Evolutionary conservation across 2,888 invertebrate species (phyloP), one percentile per base, ranked within the genome.

Genomic region (Drepana falcataria): DNA sequence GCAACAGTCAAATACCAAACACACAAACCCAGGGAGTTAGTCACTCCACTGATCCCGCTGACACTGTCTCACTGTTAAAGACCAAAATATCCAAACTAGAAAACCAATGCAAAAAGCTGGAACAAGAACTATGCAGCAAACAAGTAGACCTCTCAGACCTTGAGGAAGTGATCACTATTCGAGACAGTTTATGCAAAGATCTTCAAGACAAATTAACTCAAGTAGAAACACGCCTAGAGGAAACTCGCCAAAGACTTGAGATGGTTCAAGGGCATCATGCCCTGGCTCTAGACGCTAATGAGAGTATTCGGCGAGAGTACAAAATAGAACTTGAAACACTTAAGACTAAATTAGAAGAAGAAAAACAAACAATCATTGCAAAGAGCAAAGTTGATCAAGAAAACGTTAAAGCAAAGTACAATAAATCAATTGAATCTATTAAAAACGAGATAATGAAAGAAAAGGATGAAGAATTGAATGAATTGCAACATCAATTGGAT

Each of bases 221-320:
- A 58, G 74, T 77, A 53, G 89, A 89, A 73, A 73, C 68, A 52
- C 69, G 71, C 52, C 63, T 90, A 34, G 85, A 86, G 51, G 88
- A 91, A 76, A 83, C 85, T n/a, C 75, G 71, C 48, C 86, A 90
- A 66, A 79, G 89, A 57, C 75, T 91, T 47, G 90, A 91, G 75
- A 87, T 91, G 87, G 90, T 91, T 1, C 91, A 91, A 71, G 87
- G 89, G 1, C 91, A 91, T 63, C 91, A 91, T 77, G 83, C 85
- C 48, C 71, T 91, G 57, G 91, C 91, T 37, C 59, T 91, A 58
- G 90, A 91, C 69, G 91, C 91, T 3, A 91, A 91, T 73, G 91
- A 91, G 66, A 91, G 91, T 59, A 91, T 91, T 54, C 74, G 91
- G 61, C 76, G 87, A 47, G 91, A 91, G 66, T 91, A 91, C 59